Evolutionary conservation across 2,113 vertebrate genomes (phyloP), one percentile per base, ranked within the genome.

Genomic region (Scatophagus argus): DNA sequence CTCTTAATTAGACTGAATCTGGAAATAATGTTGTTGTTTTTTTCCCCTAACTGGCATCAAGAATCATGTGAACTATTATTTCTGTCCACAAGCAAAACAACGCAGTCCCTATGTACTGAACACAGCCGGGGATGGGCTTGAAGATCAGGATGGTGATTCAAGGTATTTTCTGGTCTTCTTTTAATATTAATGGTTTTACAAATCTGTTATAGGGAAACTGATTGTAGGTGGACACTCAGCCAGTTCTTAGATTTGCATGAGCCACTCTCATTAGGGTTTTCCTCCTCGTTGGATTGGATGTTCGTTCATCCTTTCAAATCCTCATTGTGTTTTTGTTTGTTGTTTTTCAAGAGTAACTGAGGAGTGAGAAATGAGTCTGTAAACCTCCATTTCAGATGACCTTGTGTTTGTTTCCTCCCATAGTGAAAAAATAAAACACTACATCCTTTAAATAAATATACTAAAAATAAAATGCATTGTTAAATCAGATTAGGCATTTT

Each of bases 91-190:
- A 99, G 98, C 85, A 84, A 98, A 97, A 83, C 96, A 97, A 44
- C 93, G 96, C 51, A 99, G 96, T 92, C 96, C 96, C 36, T 99
- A 98, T 0, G 97, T 95, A 17, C 93, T 98, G 62, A 97, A 96
- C 89, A 95, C 94, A 64, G 89, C 95, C 0, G 94, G 95, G 5
- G 97, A 99, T 27, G 88, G 84, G 38, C 76, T 93, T 2, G 98
- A 99, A 77, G 97, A 99, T 85, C 96, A 95, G 67, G 97, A 99
- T 87, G 97, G 97, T 3, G 97, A 99, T 86, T 96, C 97, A 82
- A 98, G 97, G 98, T 99, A 96, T 64, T 61, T 34, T 77, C 1
- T 6, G 7, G 14, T 39, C n/a, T 54, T 65, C 6, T 4, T 58
- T 51, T 55, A 3, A 44, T 61, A 36, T 74, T 10, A 14, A 29